These are phyloP conservation scores for Byasa hedistus DNA, from an alignment of 2,888 invertebrate genomes.

Conservation along the genomic window DNA sequence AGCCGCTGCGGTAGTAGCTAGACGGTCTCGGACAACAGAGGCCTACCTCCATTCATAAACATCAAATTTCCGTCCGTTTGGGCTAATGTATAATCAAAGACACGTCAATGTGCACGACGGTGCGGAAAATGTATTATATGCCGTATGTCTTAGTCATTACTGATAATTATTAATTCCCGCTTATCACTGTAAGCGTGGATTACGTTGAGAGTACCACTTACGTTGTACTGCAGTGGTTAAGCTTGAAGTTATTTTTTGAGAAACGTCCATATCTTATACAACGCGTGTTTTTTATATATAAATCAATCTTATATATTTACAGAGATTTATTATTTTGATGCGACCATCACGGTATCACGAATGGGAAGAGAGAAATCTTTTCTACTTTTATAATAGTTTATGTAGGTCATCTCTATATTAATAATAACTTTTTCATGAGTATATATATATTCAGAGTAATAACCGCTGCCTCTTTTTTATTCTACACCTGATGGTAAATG, in stretches of 20 bases:
- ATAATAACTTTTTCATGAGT: too few species aligned
- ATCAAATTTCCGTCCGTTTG: not conserved
- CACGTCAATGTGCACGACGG: not conserved
- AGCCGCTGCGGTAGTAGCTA: too few species aligned
- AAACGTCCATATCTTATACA: not conserved
- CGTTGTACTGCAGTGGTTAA: not conserved
- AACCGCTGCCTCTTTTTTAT: too few species aligned
- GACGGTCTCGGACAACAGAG: too few species aligned
- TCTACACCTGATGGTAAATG: too few species aligned
- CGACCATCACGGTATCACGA: not conserved
- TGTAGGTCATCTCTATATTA: too few species aligned
- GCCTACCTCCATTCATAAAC: too few species aligned
- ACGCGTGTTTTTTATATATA: not conserved
- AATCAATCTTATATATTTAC: not conserved
- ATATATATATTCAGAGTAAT: too few species aligned
- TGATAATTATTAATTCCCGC: too few species aligned
- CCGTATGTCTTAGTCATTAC: not conserved
- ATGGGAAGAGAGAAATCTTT: too few species aligned
- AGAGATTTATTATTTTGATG: not conserved
- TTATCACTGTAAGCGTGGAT: too few species aligned
- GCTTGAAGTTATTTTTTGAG: not conserved
- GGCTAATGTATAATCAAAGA: slow-evolving; percentile 3
- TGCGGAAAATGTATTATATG: not conserved
- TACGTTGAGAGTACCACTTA: not conserved
- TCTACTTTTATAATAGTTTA: too few species aligned